phyloP scores from a whole-genome alignment of 2,113 vertebrate species.

The Lasiurus cinereus region DNA sequence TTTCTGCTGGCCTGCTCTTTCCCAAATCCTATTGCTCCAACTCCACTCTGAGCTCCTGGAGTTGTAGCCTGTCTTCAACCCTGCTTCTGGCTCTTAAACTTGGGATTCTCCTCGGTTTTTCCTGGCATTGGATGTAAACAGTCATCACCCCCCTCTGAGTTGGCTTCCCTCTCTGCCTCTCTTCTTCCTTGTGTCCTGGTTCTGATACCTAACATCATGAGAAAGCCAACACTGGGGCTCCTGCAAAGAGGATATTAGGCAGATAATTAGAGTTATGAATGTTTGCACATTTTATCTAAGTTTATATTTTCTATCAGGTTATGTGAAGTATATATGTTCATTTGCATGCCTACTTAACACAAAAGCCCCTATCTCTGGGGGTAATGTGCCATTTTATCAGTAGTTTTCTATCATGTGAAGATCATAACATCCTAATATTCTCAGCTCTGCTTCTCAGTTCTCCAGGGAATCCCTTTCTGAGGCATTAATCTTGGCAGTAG shows the following conservation, averaged over 20 bases:
- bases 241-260: background rate
- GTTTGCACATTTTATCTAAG: background rate
- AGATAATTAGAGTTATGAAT: slow-evolving; percentile 45
- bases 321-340: slow-evolving; percentile 51
- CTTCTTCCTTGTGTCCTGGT: background rate
- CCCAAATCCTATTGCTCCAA: background rate
- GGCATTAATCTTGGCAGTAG: slow-evolving; percentile 69
- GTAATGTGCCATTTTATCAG: slow-evolving; percentile 73
- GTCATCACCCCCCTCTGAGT: background rate
- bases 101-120: background rate
- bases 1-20: background rate
- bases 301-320: slow-evolving; percentile 36
- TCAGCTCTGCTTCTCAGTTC: slow-evolving; percentile 23
- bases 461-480: slow-evolving; percentile 62
- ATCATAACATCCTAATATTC: slow-evolving; percentile 60
- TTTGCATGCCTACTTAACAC: slow-evolving; percentile 49
- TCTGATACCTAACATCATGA: background rate
- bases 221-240: background rate
- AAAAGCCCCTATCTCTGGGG: slow-evolving; percentile 61
- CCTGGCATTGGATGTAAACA: background rate
- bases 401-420: slow-evolving; percentile 60
- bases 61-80: background rate
- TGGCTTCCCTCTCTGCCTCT: background rate
- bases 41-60: background rate
- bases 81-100: background rate